Conservation (phyloP, 2,113 vertebrate species). For the Murina feae region DNA sequence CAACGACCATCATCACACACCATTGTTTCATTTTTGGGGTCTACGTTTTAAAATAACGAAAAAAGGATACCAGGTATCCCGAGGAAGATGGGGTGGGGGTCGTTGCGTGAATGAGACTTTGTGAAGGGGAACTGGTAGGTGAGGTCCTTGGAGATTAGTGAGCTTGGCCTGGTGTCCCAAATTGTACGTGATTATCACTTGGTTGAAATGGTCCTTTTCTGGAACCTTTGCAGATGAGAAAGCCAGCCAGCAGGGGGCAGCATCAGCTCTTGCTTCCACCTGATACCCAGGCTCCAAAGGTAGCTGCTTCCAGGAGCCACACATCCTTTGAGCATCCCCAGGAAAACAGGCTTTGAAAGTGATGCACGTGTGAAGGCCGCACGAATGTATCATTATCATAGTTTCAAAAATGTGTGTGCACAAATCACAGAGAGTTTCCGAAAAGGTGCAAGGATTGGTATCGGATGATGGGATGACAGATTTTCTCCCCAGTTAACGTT, state of each 20-base stretch:
- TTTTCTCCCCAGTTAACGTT: background rate
- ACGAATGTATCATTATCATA: background rate
- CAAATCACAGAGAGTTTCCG: background rate
- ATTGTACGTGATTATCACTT: background rate
- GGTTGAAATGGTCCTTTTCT: background rate
- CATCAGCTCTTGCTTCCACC: constrained; percentile 33
- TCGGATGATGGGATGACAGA: background rate
- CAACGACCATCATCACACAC: background rate
- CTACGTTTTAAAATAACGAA: background rate
- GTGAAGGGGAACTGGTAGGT: background rate
- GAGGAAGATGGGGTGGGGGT: background rate
- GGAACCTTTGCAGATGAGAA: background rate
- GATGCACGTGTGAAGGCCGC: background rate
- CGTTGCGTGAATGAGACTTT: background rate
- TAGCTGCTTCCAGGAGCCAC: background rate
- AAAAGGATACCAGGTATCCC: background rate
- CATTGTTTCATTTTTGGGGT: background rate
- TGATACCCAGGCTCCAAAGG: background rate
- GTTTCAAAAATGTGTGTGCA: background rate
- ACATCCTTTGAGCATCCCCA: background rate
- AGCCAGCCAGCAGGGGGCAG: constrained; percentile 67
- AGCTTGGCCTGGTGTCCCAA: background rate
- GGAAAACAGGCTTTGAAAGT: background rate
- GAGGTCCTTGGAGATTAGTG: background rate
- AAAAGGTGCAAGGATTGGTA: background rate